Base-by-base conservation (phyloP, 1,140 invertebrate genomes). In the Acromyrmex echinatior region DNA sequence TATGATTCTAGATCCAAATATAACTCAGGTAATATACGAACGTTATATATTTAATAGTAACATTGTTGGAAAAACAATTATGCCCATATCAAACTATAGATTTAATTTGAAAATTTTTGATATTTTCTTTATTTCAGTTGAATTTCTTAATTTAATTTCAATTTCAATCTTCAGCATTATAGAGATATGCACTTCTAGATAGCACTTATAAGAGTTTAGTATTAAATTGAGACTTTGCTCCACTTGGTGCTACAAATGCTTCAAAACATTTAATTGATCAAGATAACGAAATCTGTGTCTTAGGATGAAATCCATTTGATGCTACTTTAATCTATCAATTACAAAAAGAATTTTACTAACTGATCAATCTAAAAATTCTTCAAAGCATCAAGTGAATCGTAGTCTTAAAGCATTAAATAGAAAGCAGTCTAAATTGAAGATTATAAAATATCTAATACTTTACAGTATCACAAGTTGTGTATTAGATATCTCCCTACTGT, bases 1-100 rank as follows among this genome's bases (percentile, higher is more conserved):
- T 94, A 94, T 82, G 95, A 95, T 84, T 95, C 94, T 28, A 92
- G 94, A 12, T 93, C 92, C 16, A 95, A 94, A 76, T 95, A 95
- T 88, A 92, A 92, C 77, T 93, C 94, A 84, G 94, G 95, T 95
- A 84, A 62, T 85, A 91, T 88, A 92, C 53, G 28, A 45, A 10
- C 4, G 39, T 66, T 51, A 12, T n/a, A 3, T 12, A 3, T 49
- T 45, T 3, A 31, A 31, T 35, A 31, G 12, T 31, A 35, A 65
- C 3, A 35, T 65, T 9, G 4, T 65, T 65, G 21, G 3, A 45
- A 14, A 21, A 58, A 58, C 9, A 7, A 21, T 7, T 56, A 56
- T 56, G 14, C 4, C 9, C 9, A 10, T 45, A 39, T 39, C 9
- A 9, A 10, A 45, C 2, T 45, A 45, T 2, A 45, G 39, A 45